phyloP scores from a whole-genome alignment of 2,888 invertebrate genomes.

The Lapara coniferarum region DNA sequence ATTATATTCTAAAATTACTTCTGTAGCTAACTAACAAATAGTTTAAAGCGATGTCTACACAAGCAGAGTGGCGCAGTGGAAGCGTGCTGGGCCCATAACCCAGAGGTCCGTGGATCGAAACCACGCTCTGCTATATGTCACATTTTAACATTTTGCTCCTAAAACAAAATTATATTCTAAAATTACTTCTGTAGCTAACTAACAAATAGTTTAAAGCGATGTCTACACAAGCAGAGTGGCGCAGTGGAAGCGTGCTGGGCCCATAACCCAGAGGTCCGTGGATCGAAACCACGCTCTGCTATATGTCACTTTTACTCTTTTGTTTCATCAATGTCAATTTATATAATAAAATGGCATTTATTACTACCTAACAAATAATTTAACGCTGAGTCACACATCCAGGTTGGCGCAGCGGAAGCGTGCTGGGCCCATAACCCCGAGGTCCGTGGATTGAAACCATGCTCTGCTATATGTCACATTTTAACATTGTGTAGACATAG shows the following conservation, averaged over 20 bases:
- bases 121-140: no score
- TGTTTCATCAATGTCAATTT: no score
- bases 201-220: conserved; percentile 19
- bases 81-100: conserved; percentile 94
- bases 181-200: no score
- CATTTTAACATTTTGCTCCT: no score
- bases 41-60: background rate
- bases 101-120: conserved; percentile 95
- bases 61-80: conserved; percentile 93
- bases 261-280: conserved; percentile 96
- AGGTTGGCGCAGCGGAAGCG: conserved; percentile 93
- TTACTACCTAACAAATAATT: background rate
- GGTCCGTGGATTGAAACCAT: conserved; percentile 96
- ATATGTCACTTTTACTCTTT: conserved; percentile 39
- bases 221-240: conserved; percentile 27
- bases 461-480: conserved; percentile 84
- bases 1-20: no score
- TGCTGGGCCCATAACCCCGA: conserved; percentile 95
- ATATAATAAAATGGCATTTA: background rate
- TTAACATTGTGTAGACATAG: no score
- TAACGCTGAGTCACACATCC: conserved; percentile 60
- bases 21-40: background rate
- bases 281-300: conserved; percentile 94
- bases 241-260: conserved; percentile 92
- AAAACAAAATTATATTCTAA: no score